Percentiles rank a stretch among this genome's conserved stretches.
Evolutionary conservation across 2,888 invertebrate genomes (phyloP).

Genomic region (Trachelus troglodyta): DNA sequence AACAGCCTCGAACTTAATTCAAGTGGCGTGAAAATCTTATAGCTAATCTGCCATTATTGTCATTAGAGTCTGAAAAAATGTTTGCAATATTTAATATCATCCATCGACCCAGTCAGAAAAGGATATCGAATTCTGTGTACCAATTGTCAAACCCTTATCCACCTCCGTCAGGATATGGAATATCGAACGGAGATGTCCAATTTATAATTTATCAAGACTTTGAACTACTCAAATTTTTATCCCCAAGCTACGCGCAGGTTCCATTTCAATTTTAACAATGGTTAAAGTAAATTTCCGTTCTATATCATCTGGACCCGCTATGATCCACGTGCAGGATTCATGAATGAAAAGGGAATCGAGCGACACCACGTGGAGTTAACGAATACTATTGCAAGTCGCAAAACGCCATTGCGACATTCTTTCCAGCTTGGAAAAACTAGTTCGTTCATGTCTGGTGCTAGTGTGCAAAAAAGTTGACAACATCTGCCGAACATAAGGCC

Average conservation of each 20-base stretch:
- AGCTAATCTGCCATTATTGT: not conserved
- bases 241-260: not conserved
- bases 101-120: not conserved
- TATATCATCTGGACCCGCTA: not conserved
- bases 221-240: not conserved
- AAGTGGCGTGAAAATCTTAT: not conserved
- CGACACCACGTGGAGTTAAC: not conserved
- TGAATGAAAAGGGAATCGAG: constrained; percentile 1
- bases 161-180: not conserved
- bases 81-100: not conserved
- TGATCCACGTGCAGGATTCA: not conserved
- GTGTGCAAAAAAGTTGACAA: constrained; percentile 45
- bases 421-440: constrained; percentile 12
- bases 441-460: constrained; percentile 43
- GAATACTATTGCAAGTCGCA: not conserved
- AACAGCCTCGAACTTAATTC: not conserved
- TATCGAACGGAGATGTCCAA: not conserved
- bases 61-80: not conserved
- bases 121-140: not conserved
- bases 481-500: constrained; percentile 50
- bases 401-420: not conserved
- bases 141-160: not conserved
- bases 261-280: not conserved
- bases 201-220: not conserved
- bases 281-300: not conserved